Conservation (phyloP, 2,113 vertebrate species). For the Antennarius striatus region DNA sequence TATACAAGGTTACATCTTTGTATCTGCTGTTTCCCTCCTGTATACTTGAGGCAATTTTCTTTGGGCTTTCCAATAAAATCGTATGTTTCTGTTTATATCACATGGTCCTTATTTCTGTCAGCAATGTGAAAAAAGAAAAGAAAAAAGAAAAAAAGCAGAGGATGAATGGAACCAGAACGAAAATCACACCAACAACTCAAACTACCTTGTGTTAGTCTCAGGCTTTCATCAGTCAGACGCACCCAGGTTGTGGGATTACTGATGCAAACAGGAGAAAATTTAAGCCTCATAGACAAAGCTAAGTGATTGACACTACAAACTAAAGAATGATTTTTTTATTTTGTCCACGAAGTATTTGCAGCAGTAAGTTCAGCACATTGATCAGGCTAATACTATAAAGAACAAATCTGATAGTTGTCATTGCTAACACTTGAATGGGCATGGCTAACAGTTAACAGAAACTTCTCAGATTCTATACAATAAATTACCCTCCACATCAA, state of each 20-base stretch:
- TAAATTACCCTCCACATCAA: constrained; percentile 83
- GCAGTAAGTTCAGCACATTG: too few species aligned
- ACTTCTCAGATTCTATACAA: constrained; percentile 82
- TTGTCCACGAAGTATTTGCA: too few species aligned
- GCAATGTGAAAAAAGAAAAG: neutral
- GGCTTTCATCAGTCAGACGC: neutral
- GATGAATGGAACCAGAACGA: neutral
- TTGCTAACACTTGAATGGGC: too few species aligned
- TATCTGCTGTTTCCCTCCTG: constrained; percentile 63
- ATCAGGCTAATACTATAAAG: too few species aligned
- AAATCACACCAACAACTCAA: neutral
- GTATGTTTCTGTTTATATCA: constrained; percentile 48
- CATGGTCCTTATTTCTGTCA: neutral
- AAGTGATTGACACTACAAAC: neutral
- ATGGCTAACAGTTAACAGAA: neutral
- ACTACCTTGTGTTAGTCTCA: neutral
- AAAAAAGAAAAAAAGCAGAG: too few species aligned
- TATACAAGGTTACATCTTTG: constrained; percentile 69
- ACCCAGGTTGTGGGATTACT: neutral
- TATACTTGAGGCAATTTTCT: constrained; percentile 72
- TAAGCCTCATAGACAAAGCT: neutral
- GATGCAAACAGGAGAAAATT: too few species aligned
- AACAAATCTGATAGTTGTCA: too few species aligned
- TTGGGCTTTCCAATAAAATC: constrained; percentile 77
- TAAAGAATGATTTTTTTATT: too few species aligned